A percentile compares a stretch with the other conserved stretches of the same genome.
phyloP scores from a whole-genome alignment of 2,888 invertebrate species.

The Allacma fusca region DNA sequence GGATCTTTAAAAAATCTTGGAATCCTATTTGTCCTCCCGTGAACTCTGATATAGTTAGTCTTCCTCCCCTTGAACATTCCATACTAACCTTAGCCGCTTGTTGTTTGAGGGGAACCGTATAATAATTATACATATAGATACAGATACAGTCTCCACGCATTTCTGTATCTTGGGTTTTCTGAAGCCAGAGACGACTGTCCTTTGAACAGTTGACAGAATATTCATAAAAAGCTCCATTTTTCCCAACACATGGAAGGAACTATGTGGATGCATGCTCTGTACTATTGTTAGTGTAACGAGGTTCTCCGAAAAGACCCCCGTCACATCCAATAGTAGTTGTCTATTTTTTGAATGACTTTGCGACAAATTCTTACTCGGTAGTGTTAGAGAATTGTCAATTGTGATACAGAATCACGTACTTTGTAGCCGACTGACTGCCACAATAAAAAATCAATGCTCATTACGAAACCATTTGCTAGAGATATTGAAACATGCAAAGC shows the following conservation, averaged over 20 bases:
- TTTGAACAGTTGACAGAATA: no score
- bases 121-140: no score
- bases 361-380: background rate
- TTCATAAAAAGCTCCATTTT: no score
- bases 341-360: slow-evolving; percentile 13
- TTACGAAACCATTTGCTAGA: slow-evolving; percentile 21
- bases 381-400: background rate
- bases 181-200: no score
- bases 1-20: background rate
- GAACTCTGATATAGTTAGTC: background rate
- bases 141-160: no score
- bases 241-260: no score
- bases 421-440: background rate
- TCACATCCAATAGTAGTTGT: background rate
- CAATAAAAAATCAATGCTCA: slow-evolving; percentile 22
- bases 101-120: background rate
- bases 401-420: background rate
- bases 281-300: no score
- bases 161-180: no score
- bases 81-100: background rate
- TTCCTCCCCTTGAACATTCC: background rate
- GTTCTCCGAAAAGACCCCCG: no score
- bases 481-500: slow-evolving; percentile 23
- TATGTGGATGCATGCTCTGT: no score
- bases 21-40: background rate